Evolutionary conservation across 2,113 vertebrate genomes (phyloP).

Genomic region (Nestor notabilis): DNA sequence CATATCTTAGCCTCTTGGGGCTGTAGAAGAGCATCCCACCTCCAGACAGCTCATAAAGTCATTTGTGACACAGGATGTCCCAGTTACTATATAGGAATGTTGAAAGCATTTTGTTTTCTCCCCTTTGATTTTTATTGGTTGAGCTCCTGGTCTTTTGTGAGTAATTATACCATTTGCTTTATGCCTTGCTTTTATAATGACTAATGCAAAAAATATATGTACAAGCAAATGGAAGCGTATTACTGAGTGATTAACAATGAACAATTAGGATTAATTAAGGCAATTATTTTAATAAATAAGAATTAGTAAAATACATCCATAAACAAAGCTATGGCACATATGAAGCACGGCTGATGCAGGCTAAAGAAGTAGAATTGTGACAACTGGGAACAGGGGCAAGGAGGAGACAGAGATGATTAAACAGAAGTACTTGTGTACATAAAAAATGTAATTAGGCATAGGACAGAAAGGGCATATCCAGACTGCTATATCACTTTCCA

Average conservation of each 20-base stretch:
- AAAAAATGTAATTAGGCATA: slow-evolving; percentile 10
- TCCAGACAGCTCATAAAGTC: slow-evolving; percentile 50
- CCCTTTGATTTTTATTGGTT: slow-evolving; percentile 81
- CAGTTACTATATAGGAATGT: slow-evolving; percentile 58
- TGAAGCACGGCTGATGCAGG: slow-evolving; percentile 2
- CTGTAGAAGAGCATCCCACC: slow-evolving; percentile 43
- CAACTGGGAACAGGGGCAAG: not conserved
- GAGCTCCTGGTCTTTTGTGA: slow-evolving; percentile 73
- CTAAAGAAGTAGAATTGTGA: not conserved
- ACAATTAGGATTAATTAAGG: slow-evolving; percentile 77
- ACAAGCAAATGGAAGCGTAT: slow-evolving; percentile 72
- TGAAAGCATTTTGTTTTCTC: slow-evolving; percentile 77
- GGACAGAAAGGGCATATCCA: not conserved
- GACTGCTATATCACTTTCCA: not conserved
- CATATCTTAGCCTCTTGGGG: slow-evolving; percentile 30
- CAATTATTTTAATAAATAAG: slow-evolving; percentile 81
- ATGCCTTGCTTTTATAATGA: slow-evolving; percentile 76
- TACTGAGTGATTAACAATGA: slow-evolving; percentile 72
- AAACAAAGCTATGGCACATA: slow-evolving; percentile 59
- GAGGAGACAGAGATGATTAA: slow-evolving; percentile 40
- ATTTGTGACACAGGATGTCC: slow-evolving; percentile 76
- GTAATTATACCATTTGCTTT: slow-evolving; percentile 78
- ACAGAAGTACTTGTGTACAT: slow-evolving; percentile 33
- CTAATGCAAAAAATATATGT: slow-evolving; percentile 69
- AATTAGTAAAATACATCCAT: slow-evolving; percentile 67